phyloP scores from a whole-genome alignment of 2,888 invertebrate species.

The Parnassius orleans region DNA sequence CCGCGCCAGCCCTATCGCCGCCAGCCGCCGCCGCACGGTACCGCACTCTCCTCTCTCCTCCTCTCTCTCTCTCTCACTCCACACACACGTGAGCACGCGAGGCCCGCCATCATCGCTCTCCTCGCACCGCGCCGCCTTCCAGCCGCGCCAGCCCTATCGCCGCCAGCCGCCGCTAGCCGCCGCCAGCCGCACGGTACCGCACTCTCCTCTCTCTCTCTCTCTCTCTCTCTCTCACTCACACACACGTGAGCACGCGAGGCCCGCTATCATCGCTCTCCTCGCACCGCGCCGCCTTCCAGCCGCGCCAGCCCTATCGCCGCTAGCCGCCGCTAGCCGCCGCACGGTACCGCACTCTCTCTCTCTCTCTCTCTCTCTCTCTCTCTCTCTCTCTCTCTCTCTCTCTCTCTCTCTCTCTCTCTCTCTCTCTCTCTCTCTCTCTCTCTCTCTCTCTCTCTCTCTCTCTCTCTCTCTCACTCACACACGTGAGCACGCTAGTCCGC shows the following conservation, averaged over 20 bases:
- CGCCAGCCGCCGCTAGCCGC: conserved; percentile 54
- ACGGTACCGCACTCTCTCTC: conserved; percentile 2
- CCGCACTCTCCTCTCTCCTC: conserved; percentile 28
- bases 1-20: conserved; percentile 51
- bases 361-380: neutral
- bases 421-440: no score
- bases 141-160: conserved; percentile 51
- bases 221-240: no score
- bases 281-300: conserved; percentile 59
- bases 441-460: no score
- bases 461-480: no score
- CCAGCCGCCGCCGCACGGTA: conserved; percentile 54
- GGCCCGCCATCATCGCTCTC: conserved; percentile 64
- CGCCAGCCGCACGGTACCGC: conserved; percentile 34
- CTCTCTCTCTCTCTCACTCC: neutral
- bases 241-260: no score
- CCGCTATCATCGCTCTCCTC: conserved; percentile 44
- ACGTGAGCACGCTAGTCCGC: no score
- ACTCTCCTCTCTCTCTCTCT: neutral
- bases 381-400: no score
- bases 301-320: conserved; percentile 51
- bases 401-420: no score
- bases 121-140: conserved; percentile 60
- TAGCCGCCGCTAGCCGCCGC: conserved; percentile 47
- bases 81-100: conserved; percentile 82